These are phyloP conservation scores for Mythimna pallens DNA, from an alignment of 2,888 invertebrate genomes.

Conservation along the genomic window DNA sequence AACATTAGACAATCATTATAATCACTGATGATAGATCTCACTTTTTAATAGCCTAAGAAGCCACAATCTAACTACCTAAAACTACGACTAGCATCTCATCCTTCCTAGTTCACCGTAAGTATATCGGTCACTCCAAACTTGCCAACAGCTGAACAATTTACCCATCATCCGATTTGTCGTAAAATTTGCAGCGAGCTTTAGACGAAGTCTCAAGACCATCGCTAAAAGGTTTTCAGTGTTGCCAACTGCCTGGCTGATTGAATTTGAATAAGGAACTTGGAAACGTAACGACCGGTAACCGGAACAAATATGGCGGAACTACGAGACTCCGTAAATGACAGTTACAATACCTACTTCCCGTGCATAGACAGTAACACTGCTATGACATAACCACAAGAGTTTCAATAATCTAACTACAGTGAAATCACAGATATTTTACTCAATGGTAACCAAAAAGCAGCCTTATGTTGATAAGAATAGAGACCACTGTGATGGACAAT, in stretches of 20 bases:
- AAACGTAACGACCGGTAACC: conserved; percentile 32
- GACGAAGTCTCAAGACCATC: conserved; percentile 46
- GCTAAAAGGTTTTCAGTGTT: conserved; percentile 70
- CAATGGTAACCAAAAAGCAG: too few relatives aligned
- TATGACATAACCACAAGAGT: too few relatives aligned
- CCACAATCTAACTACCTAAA: background rate
- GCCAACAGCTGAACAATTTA: conserved; percentile 5
- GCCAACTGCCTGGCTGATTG: conserved; percentile 55
- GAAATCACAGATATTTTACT: too few relatives aligned
- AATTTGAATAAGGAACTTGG: conserved; percentile 59
- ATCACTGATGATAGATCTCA: background rate
- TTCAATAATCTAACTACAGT: too few relatives aligned
- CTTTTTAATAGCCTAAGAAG: background rate
- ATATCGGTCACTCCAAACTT: conserved; percentile 19
- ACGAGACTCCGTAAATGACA: background rate
- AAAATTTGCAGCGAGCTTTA: conserved; percentile 42
- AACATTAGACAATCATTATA: background rate
- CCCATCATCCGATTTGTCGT: conserved; percentile 29
- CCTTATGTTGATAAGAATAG: too few relatives aligned
- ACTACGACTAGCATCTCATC: background rate
- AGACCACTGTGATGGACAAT: too few relatives aligned
- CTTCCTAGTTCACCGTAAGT: background rate
- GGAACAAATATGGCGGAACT: conserved; percentile 22
- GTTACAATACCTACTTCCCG: background rate
- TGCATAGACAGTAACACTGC: too few relatives aligned